These are phyloP conservation scores for Xenops minutus DNA, from an alignment of 2,797 vertebrate species.

Conservation along the genomic window DNA sequence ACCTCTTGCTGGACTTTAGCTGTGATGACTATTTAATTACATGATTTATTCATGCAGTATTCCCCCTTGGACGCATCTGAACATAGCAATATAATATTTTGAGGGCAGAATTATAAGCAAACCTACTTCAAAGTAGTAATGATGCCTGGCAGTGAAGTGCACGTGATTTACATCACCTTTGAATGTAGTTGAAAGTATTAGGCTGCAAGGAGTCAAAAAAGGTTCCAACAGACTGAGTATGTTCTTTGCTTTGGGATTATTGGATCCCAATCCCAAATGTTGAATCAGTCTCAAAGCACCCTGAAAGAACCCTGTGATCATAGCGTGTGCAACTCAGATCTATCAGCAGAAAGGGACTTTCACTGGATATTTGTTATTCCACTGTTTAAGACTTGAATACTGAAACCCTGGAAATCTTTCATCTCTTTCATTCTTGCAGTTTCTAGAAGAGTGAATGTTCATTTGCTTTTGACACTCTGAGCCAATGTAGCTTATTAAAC, in stretches of 20 bases:
- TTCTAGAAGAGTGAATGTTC: neutral
- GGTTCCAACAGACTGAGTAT: neutral
- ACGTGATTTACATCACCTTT: neutral
- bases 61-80: neutral
- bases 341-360: neutral
- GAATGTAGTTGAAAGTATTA: neutral
- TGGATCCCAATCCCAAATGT: neutral
- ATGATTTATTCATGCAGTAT: neutral
- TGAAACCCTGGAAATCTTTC: neutral
- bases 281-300: neutral
- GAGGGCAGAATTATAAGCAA: neutral
- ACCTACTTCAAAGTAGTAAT: neutral
- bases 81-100: neutral
- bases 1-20: neutral
- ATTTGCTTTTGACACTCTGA: neutral
- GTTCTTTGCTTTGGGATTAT: neutral
- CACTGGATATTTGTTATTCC: neutral
- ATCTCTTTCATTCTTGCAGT: neutral
- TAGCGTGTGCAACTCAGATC: neutral
- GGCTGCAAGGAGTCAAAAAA: neutral
- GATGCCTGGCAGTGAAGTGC: neutral
- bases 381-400: neutral
- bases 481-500: neutral
- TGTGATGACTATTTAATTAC: neutral
- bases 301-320: neutral